These are phyloP conservation scores for Apogon talboti DNA, from an alignment of 2,797 vertebrate species.

Conservation along the genomic window DNA sequence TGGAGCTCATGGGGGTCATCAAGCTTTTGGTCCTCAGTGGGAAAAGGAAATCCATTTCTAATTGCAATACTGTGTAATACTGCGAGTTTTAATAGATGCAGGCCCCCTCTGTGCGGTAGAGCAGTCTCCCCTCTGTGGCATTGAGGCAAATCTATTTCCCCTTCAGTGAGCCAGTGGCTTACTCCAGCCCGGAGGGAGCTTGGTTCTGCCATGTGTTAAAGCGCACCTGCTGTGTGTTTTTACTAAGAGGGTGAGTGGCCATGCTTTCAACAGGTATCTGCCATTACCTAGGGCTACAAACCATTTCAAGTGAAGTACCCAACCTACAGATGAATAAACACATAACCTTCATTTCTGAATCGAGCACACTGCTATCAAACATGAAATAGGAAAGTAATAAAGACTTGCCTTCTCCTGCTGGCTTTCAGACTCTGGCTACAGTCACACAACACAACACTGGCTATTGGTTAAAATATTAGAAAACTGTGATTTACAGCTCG, in stretches of 20 bases:
- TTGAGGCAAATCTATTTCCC: slow-evolving; percentile 40
- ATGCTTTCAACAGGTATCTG: slow-evolving; percentile 15
- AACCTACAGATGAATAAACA: neutral
- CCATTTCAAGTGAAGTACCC: neutral
- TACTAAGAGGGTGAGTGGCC: slow-evolving; percentile 14
- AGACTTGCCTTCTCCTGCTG: no score
- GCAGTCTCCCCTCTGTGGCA: slow-evolving; percentile 3
- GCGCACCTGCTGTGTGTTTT: slow-evolving; percentile 14
- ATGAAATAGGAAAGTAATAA: no score
- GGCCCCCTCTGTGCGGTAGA: slow-evolving; percentile 3
- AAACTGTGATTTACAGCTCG: no score
- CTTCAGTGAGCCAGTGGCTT: slow-evolving; percentile 35
- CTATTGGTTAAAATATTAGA: no score
- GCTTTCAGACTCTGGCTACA: no score
- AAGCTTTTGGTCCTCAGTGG: slow-evolving; percentile 23
- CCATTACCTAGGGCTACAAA: slow-evolving; percentile 10
- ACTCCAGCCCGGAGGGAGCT: slow-evolving; percentile 12
- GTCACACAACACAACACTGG: no score
- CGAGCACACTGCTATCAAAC: neutral
- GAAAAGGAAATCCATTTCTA: slow-evolving; percentile 37
- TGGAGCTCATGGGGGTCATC: slow-evolving; percentile 27
- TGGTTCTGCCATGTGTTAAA: slow-evolving; percentile 16
- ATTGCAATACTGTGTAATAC: slow-evolving; percentile 28
- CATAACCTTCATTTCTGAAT: no score
- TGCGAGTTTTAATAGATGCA: slow-evolving; percentile 34